Conservation (phyloP, 2,113 vertebrate genomes). For the Cyanoramphus novaezelandiae region DNA sequence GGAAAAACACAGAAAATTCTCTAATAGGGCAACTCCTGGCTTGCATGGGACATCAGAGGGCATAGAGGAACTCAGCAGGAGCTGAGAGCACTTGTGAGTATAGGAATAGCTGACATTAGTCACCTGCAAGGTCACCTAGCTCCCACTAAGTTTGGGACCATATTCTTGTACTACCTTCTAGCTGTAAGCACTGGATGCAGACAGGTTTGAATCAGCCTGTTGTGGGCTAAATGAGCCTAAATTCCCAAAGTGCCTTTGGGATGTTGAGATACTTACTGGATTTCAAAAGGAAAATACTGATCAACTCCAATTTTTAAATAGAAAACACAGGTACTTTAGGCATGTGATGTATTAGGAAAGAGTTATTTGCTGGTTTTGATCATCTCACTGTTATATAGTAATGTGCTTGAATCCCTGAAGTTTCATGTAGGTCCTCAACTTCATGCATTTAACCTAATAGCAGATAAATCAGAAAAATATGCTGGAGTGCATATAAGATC, state of each 20-base stretch:
- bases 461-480: background rate
- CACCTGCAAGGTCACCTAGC: background rate
- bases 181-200: background rate
- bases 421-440: background rate
- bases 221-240: background rate
- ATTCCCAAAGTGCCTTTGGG: background rate
- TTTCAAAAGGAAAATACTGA: background rate
- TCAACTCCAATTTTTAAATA: background rate
- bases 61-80: background rate
- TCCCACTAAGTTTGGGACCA: background rate
- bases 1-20: background rate
- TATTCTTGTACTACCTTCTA: background rate
- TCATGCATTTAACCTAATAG: background rate
- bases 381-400: background rate
- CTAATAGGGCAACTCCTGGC: background rate
- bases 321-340: background rate
- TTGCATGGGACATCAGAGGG: background rate
- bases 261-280: background rate
- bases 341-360: background rate
- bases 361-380: background rate
- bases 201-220: background rate
- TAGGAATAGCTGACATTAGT: background rate
- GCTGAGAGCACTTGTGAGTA: background rate
- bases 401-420: background rate
- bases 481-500: background rate